Base-by-base conservation (phyloP, 2,888 invertebrate species). In the Minunthozetes semirufus region DNA sequence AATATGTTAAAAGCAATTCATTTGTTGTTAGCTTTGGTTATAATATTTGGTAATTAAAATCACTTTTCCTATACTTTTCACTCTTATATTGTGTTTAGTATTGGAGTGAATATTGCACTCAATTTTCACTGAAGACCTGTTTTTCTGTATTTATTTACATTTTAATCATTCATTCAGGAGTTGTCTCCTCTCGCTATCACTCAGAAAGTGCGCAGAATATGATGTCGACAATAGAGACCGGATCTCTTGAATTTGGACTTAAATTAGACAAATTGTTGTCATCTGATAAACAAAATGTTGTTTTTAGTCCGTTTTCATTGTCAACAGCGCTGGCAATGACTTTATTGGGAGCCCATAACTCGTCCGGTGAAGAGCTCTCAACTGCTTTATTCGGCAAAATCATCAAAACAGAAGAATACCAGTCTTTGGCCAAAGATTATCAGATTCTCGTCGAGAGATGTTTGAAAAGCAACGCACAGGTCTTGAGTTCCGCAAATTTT, bases 241-340 rank as follows among this genome's bases (percentile, higher is more conserved):
- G 48, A 25, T 46, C 70, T 13, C 22, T 72, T 11, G 27, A 72
- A 2, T 72, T 72, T 29, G 72, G 33, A 9, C 22, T 59, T n/a
- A 42, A 66, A 66, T 13, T 56, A 15, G 19, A 38, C 25, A 53
- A 59, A 29, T 8, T 15, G 13, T 33, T 53, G 33, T 72, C 72
- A n/a, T n/a, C 29, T 1, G 29, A 72, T 27, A 22, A 17, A 9
- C 63, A 48, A 9, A 74, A 70, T 70, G 9, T 74, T 0, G 70
- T 74, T 4, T 42, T 70, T 19, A 48, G 50, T 11, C 74, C 74
- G 3, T 70, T 53, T 19, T 74, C 74, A 29, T n/a, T 74, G 68
- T 53, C 70, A 11, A 46, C 70, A 4, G 74, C 74, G 11, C 33
- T 74, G 38, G 38, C 70, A 9, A 68, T 74, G 70, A 50, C 68